Conservation (phyloP, 2,888 invertebrate species). For the Camponotus fellah region DNA sequence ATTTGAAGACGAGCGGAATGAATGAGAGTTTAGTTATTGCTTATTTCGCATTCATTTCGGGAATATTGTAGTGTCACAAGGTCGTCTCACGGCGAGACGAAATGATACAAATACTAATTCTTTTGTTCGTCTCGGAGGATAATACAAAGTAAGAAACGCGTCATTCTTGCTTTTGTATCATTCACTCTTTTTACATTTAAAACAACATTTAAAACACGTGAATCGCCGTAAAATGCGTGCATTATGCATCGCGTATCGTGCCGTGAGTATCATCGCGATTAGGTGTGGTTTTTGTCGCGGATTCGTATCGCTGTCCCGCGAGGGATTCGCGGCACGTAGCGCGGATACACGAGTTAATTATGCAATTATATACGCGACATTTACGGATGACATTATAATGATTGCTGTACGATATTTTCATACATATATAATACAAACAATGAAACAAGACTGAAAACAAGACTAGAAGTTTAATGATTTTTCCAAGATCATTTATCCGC, state of each 20-base stretch:
- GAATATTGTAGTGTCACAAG: not conserved
- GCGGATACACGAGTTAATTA: constrained; percentile 20
- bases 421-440: not conserved
- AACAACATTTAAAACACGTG: too few relatives aligned
- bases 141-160: not conserved
- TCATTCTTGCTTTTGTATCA: not conserved
- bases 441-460: not conserved
- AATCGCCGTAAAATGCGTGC: not conserved
- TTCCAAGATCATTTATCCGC: not conserved
- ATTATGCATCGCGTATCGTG: constrained; percentile 17
- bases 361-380: constrained; percentile 13
- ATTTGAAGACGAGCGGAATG: not conserved
- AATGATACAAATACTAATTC: constrained; percentile 7
- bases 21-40: not conserved
- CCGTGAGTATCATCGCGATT: not conserved
- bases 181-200: not conserved
- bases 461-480: not conserved
- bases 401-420: not conserved
- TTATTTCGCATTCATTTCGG: constrained; percentile 1
- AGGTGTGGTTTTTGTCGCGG: not conserved
- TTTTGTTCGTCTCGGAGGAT: not conserved
- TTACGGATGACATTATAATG: not conserved
- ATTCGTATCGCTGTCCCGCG: not conserved
- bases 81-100: not conserved
- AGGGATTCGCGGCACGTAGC: not conserved